Evolutionary conservation across 2,797 vertebrate genomes (phyloP).

Genomic region (Rachycentron canadum): DNA sequence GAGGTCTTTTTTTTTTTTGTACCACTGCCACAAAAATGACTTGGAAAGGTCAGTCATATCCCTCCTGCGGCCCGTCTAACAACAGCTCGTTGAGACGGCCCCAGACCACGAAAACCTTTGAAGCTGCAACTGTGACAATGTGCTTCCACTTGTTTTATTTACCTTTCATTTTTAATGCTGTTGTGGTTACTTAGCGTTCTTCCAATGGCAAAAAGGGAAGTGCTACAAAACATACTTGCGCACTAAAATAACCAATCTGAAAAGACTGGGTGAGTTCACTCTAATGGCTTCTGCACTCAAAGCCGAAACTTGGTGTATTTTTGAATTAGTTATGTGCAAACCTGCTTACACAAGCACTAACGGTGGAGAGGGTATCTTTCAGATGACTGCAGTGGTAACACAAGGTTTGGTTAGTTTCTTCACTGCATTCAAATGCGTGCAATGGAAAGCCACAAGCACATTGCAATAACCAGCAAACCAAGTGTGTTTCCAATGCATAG

Average conservation of each 20-base stretch:
- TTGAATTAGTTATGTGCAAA: not conserved
- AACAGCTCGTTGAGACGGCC: constrained; percentile 3
- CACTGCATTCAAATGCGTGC: not conserved
- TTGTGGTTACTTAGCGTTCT: not conserved
- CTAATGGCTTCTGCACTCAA: not conserved
- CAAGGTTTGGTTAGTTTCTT: not conserved
- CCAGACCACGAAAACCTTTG: not conserved
- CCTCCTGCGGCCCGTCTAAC: not conserved
- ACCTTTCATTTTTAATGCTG: not conserved
- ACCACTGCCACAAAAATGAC: constrained; percentile 15
- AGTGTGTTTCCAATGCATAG: not conserved
- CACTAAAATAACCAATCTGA: not conserved
- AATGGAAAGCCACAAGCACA: not conserved
- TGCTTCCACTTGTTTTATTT: constrained; percentile 4
- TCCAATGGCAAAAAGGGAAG: not conserved
- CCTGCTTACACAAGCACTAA: not conserved
- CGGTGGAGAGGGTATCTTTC: not conserved
- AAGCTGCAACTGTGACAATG: not conserved
- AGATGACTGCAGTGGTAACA: not conserved
- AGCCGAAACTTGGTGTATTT: not conserved
- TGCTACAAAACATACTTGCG: not conserved
- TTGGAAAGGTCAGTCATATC: constrained; percentile 36
- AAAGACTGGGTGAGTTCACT: not conserved
- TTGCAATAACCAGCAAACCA: not conserved
- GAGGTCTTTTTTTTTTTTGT: constrained; percentile 36